A percentile compares a stretch with the other conserved stretches of the same genome.
These are phyloP conservation scores for Odontophorus gujanensis DNA, from an alignment of 2,113 vertebrate species.

Conservation along the genomic window DNA sequence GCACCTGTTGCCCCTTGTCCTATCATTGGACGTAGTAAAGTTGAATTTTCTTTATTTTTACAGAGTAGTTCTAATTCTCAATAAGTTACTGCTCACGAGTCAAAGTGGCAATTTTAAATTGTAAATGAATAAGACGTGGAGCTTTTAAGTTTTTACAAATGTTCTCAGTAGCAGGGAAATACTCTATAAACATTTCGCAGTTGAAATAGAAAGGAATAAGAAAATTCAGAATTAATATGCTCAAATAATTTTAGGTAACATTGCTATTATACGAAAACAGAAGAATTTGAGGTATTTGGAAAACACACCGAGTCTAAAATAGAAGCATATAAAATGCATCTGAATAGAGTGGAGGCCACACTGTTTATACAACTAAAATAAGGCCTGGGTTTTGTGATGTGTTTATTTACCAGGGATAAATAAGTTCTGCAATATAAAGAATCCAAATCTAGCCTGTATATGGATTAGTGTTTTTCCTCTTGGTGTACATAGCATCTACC, in stretches of 20 bases:
- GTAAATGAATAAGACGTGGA: background rate
- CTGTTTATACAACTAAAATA: background rate
- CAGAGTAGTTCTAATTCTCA: background rate
- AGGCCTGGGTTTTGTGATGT: background rate
- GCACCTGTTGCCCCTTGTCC: too few species aligned
- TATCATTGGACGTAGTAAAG: too few species aligned
- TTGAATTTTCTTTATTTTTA: background rate
- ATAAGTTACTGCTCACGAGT: background rate
- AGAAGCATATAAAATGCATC: background rate
- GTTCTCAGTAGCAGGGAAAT: background rate
- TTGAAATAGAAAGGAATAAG: background rate
- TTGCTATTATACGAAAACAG: background rate
- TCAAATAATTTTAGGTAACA: background rate
- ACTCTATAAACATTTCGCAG: background rate
- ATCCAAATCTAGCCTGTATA: background rate
- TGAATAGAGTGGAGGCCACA: background rate
- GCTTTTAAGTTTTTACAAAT: background rate
- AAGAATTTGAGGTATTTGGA: background rate
- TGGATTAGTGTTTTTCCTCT: background rate
- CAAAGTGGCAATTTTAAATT: background rate
- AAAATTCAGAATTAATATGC: background rate
- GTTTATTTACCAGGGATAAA: background rate
- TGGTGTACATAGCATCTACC: background rate
- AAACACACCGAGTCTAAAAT: background rate
- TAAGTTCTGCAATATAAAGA: background rate